Evolutionary conservation across 2,888 invertebrate genomes (phyloP), one percentile per base, ranked within the genome.

Genomic region (Trachelus stipa): DNA sequence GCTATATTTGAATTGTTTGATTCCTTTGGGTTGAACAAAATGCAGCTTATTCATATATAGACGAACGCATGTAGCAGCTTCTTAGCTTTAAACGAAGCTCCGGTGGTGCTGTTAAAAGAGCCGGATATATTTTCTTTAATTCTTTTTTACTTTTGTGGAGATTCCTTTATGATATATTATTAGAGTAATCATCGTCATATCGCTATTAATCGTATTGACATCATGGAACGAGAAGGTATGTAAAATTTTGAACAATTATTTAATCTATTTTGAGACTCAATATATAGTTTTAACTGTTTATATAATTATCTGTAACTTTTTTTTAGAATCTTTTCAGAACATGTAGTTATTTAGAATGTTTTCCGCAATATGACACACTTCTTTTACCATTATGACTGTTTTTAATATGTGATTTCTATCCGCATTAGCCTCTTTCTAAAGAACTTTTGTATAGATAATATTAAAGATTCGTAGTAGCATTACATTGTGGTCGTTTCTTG

Each of bases 181-280:
- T 56, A 56, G 1, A 56, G 15, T 15, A 15, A 40, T 40, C 6
- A 56, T 56, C 2, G 23, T 6, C 1, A 56, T 56, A 56, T 56
- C 40, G 23, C 23, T 23, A 0, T 23, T 56, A 23, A 56, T 56
- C 23, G 23, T 56, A 9, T 56, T 23, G 40, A 6, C 40, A 23
- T 23, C 31, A 71, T 71, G 71, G 31, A 71, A 1, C 71, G 31
- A 33, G 71, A 71, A 71, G 71, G 71, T 71, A 71, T 71, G 71
- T 71, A 15, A 11, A 30, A 2, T 23, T 56, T 23, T 23, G 0
- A 23, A 56, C 0, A 0, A 23, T 40, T 9, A 56, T 40, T 40
- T 15, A 40, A 15, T 56, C 71, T 31, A 71, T 33, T 71, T 33
- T 30, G 31, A 33, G 71, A 30, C 71, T 15, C 31, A 11, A 31